Base-by-base conservation (phyloP, 2,888 invertebrate genomes). In the Eupithecia pulchellata region DNA sequence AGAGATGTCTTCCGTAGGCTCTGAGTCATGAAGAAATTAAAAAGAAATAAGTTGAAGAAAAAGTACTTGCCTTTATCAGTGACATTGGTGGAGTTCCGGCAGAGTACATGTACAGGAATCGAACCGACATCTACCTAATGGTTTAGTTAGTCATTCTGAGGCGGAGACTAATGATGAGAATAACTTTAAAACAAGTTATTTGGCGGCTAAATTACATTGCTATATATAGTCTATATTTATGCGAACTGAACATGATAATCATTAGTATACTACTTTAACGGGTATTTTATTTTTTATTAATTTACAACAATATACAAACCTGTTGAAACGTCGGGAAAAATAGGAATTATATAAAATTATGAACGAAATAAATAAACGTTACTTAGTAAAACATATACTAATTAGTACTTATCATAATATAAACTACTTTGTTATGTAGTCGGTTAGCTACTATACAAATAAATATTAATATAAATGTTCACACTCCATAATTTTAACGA, bases 21-120 rank as follows among this genome's bases (percentile, higher is more conserved):
- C 57, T 57, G 57, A 29, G 29, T 57, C 27, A 57, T 2, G 27
- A 57, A 57, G 14, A 57, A 57, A 55, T 27, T 57, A 29, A 57
- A 57, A 57, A 57, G 27, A 57, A 57, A 1, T 20, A 47, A 47
- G 2, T 8, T 52, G 14, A 57, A 57, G 57, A 57, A 57, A 57
- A 32, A 25, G 11, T 20, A 42, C 42, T 6, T 11, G 34, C 25
- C 17, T 57, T 61, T 61, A 61, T 61, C 61, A 61, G 34, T 61
- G 61, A 34, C 61, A 61, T 61, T 61, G 61, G 61, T n/a, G 20
- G 13, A 52, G 52, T 61, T 61, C 34, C 61, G 34, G 42, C 42
- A 47, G 42, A 20, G 60, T 32, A 52, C 52, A 32, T 61, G 61
- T 61, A 34, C 34, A 61, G 61, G 34, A 61, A 61, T 61, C 32